Conservation (phyloP, 2,797 vertebrate genomes). For the Thripadectes ignobilis region DNA sequence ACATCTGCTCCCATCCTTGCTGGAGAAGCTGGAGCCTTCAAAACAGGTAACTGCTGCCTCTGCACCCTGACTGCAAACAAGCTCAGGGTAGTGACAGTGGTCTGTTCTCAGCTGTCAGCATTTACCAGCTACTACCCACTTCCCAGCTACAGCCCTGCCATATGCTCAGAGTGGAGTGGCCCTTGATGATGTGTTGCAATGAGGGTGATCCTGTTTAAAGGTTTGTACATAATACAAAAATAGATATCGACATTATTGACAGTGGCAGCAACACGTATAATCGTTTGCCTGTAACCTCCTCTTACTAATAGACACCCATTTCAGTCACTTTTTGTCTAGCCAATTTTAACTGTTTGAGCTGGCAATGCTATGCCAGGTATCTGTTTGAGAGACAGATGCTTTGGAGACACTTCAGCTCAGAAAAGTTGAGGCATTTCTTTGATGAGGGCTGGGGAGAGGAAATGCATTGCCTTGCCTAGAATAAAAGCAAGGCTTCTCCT, state of each 20-base stretch:
- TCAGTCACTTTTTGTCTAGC: slow-evolving; percentile 35
- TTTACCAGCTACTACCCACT: slow-evolving; percentile 23
- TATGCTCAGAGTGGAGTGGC: slow-evolving; percentile 19
- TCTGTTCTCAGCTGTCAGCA: neutral
- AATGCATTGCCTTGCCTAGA: slow-evolving; percentile 38
- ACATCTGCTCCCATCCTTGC: slow-evolving; percentile 53
- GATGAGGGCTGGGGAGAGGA: neutral
- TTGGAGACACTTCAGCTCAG: slow-evolving; percentile 42
- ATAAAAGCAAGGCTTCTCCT: slow-evolving; percentile 4
- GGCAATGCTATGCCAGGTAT: slow-evolving; percentile 42
- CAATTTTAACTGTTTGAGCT: slow-evolving; percentile 46
- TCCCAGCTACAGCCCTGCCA: neutral
- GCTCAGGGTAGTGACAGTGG: neutral
- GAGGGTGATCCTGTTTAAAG: neutral
- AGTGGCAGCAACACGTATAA: neutral
- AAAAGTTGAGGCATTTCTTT: slow-evolving; percentile 48
- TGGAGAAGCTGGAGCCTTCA: neutral
- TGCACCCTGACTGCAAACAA: neutral
- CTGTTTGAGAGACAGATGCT: slow-evolving; percentile 59
- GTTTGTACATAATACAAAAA: neutral
- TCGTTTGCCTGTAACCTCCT: neutral
- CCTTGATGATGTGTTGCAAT: slow-evolving; percentile 30
- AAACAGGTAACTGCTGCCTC: slow-evolving; percentile 41
- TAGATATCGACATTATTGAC: neutral
- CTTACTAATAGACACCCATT: slow-evolving; percentile 6